Conservation (phyloP, 2,797 vertebrate species). For the Lacerta agilis region DNA sequence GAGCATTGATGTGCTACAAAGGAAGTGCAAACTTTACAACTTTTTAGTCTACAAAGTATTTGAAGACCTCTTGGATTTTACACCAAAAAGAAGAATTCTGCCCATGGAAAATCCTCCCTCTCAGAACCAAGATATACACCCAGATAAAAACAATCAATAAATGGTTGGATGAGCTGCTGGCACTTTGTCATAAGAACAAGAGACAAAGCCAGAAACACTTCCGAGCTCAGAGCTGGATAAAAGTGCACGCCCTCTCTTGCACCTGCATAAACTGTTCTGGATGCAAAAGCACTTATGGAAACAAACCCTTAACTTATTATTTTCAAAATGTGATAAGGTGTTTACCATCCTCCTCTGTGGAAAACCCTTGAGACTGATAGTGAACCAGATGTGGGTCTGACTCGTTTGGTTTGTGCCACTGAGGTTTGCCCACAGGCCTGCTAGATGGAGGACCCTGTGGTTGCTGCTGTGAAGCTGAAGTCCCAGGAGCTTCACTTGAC, state of each 20-base stretch:
- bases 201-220: neutral
- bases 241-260: neutral
- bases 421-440: conserved; percentile 77
- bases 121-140: neutral
- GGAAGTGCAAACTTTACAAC: neutral
- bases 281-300: conserved; percentile 38
- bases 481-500: conserved; percentile 83
- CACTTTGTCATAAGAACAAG: neutral
- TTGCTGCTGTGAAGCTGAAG: conserved; percentile 74
- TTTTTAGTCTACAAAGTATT: neutral
- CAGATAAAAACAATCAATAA: neutral
- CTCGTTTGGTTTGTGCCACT: conserved; percentile 84
- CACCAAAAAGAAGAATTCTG: neutral
- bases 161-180: neutral
- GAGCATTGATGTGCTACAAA: neutral
- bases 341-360: conserved; percentile 88
- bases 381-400: conserved; percentile 81
- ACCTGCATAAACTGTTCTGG: neutral
- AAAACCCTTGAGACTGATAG: conserved; percentile 85
- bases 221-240: neutral
- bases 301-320: conserved; percentile 25
- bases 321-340: conserved; percentile 41
- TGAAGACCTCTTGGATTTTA: neutral
- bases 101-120: neutral
- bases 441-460: conserved; percentile 67